Evolutionary conservation across 92 coral and sea anemone species (phyloP).

Genomic region (Phymanthus crucifer): DNA sequence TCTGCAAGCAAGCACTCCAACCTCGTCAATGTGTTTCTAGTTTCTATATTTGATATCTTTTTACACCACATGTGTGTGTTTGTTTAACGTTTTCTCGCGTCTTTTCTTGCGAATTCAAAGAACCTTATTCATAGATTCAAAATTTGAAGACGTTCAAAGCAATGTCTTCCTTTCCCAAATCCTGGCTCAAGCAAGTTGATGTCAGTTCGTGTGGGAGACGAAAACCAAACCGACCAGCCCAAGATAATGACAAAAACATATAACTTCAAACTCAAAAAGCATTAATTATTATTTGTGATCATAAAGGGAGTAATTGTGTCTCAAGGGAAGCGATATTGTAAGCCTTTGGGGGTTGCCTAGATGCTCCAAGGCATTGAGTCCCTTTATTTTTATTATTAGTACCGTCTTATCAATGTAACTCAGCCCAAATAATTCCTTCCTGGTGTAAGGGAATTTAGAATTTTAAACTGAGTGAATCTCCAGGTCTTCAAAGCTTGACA

Average conservation of each 20-base stretch:
- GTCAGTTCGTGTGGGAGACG: not conserved
- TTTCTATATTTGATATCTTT: not conserved
- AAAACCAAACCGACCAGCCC: not conserved
- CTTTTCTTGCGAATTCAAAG: no score
- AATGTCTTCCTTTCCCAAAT: not conserved
- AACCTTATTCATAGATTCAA: not conserved
- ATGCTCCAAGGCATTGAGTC: not conserved
- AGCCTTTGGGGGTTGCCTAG: not conserved
- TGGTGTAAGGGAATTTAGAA: conserved; percentile 24
- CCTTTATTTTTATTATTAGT: conserved; percentile 1
- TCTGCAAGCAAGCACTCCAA: not conserved
- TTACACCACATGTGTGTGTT: not conserved
- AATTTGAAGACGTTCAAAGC: not conserved
- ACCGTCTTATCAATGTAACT: conserved; percentile 3
- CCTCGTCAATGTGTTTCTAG: not conserved
- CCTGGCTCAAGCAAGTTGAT: not conserved
- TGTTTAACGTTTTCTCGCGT: not conserved
- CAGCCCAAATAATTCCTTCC: not conserved
- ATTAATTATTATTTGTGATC: conserved; percentile 4
- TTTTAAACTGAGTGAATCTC: not conserved
- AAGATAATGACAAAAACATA: conserved; percentile 6
- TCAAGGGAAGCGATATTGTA: conserved; percentile 11
- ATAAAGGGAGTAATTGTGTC: conserved; percentile 16
- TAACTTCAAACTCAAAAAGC: not conserved
- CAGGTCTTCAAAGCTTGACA: not conserved